Evolutionary conservation across 2,888 invertebrate genomes (phyloP), one percentile per base, ranked within the genome.

Genomic region (Caenorhabditis sp.): DNA sequence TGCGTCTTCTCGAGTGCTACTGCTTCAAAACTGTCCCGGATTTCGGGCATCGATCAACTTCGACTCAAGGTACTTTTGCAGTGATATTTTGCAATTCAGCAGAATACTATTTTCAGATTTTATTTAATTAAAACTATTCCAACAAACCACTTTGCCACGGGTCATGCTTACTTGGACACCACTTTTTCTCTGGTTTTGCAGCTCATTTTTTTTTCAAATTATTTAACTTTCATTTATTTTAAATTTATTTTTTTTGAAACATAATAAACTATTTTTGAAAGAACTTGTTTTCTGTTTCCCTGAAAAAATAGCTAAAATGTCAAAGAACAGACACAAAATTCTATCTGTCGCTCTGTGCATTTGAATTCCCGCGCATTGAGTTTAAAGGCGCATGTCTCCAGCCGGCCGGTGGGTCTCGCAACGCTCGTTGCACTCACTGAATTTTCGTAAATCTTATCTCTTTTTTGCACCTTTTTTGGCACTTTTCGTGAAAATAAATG

Each of bases 1-100:
- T 90, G 62, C 86, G 89, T 15, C 85, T 91, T 28, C 82, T 91
- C 20, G 91, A 91, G 58, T 91, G 91, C 71, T 91, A 91, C 65
- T 91, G 91, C 70, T 86, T 90, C 68, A 91, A 91, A 78, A 88
- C 87, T 2, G 90, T 91, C n/a, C 90, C 90, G 11, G 90, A 90
- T 51, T 90, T 90, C 61, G 90, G 90, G 11, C 90, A 90, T 74
- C 81, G 83, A 15, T 85, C 85, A 11, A 85, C 86, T 1, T 88
- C 88, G 3, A 70, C 81, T 58, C 82, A 86, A 68, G 78, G 71
- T 74, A n/a, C n/a, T n/a, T n/a, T n/a, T n/a, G n/a, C n/a, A n/a
- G n/a, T 50, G 13, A 40, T 51, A 51, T 24, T 2, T 24, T 37
- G 40, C 3, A 37, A 26, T 44, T 26, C 18, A 15, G n/a, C 9